These are phyloP conservation scores for Lasioglossum pauxillum DNA, from an alignment of 2,888 invertebrate genomes.

Conservation along the genomic window DNA sequence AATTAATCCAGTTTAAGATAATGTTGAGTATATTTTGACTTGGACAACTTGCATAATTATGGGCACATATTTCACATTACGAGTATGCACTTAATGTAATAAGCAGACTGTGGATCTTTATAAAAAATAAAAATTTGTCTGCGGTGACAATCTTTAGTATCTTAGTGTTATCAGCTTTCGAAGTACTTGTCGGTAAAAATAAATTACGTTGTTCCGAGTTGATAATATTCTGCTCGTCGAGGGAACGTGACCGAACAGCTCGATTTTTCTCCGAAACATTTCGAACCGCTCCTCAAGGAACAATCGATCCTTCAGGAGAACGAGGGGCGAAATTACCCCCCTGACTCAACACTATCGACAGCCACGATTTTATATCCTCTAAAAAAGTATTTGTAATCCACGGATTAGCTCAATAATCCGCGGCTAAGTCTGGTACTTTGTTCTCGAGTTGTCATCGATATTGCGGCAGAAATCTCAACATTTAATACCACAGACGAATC, in stretches of 20 bases:
- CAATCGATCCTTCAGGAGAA: slow-evolving; percentile 34
- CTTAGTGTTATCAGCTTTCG: neutral
- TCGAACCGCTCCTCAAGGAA: slow-evolving; percentile 45
- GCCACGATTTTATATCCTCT: slow-evolving; percentile 21
- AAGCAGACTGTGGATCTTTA: too few relatives aligned
- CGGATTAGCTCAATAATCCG: slow-evolving; percentile 41
- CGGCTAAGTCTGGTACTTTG: neutral
- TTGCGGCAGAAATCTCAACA: slow-evolving; percentile 12
- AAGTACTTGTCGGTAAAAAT: slow-evolving; percentile 20
- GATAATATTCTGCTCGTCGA: slow-evolving; percentile 43
- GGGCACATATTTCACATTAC: too few relatives aligned
- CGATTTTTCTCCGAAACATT: slow-evolving; percentile 37
- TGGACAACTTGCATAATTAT: too few relatives aligned
- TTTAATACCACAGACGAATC: slow-evolving; percentile 2
- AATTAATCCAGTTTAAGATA: too few relatives aligned
- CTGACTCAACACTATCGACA: slow-evolving; percentile 43
- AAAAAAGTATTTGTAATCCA: slow-evolving; percentile 27
- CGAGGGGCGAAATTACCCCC: slow-evolving; percentile 1
- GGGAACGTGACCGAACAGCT: slow-evolving; percentile 29
- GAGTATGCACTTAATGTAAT: too few relatives aligned
- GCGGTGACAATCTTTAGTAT: neutral
- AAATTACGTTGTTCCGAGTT: slow-evolving; percentile 15
- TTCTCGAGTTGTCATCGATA: slow-evolving; percentile 5
- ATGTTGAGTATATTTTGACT: too few relatives aligned
- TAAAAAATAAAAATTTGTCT: neutral